Base-by-base conservation (phyloP, 1,140 invertebrate species). In the Phortica variegata region DNA sequence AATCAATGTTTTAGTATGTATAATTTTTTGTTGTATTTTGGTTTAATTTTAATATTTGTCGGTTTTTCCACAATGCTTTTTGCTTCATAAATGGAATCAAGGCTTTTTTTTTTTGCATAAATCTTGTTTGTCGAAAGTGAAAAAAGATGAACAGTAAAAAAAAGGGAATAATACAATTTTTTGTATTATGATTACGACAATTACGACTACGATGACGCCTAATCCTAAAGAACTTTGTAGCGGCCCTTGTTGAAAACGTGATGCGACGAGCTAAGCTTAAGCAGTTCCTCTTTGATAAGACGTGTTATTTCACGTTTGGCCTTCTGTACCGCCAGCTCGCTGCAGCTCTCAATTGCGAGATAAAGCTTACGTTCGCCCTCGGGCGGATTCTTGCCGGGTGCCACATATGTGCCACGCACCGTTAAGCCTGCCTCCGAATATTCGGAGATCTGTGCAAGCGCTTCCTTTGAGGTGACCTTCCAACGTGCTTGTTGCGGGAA, bases 341-440 rank as follows among this genome's bases (percentile, higher is more conserved):
- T 96, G 1, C 95, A 96, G 49, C 95, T 97, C 76, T 99, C 97
- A 68, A 99, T 97, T n/a, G 96, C 95, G 32, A 99, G 80, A 77
- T 98, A 99, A 0, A 99, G 79, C 75, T 98, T 98, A 10, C 96
- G 80, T 60, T 99, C 97, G 9, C 94, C 96, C 57, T 97, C 95
- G 0, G 93, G 91, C 1, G 88, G 86, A 15, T 83, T 79, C 76
- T 95, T 95, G n/a, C 92, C 91, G 8, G 89, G 81, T 0, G 87
- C 89, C 39, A 95, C 93, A 73, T 95, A 99, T 0, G 95, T 97
- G n/a, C 97, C 97, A 26, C 97, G 82, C 0, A 99, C 97, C 0
- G 96, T 98, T 17, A 99, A 90, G 38, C 97, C 97, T 3, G 96
- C 97, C 77, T 99, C 97, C 0, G 95, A 97, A 78, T 98, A 99